phyloP scores from a whole-genome alignment of 2,888 invertebrate genomes.

The Epistrophe grossulariae region DNA sequence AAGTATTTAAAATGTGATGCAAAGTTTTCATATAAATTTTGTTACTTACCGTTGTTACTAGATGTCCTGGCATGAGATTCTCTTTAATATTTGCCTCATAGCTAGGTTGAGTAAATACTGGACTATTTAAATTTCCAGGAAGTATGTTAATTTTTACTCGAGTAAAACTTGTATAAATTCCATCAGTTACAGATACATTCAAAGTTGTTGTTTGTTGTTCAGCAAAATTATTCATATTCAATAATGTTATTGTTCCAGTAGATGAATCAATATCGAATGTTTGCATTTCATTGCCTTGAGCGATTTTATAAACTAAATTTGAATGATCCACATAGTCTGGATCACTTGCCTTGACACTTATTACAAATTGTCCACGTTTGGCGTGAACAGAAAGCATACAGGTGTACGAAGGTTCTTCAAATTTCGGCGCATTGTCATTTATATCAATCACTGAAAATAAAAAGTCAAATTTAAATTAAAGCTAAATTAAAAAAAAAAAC shows the following conservation, averaged over 20 bases:
- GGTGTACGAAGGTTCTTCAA: constrained; percentile 92
- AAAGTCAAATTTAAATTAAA: constrained; percentile 16
- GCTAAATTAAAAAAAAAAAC: neutral
- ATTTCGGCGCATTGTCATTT: constrained; percentile 95
- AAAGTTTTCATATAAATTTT: neutral
- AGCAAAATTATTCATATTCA: constrained; percentile 90
- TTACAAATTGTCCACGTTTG: constrained; percentile 93
- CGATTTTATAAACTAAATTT: constrained; percentile 91
- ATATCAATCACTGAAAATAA: constrained; percentile 89
- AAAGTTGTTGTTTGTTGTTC: constrained; percentile 87
- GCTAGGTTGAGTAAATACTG: constrained; percentile 90
- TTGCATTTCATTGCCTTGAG: constrained; percentile 91
- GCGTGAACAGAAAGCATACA: constrained; percentile 92
- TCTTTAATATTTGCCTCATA: constrained; percentile 93
- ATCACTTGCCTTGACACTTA: constrained; percentile 94
- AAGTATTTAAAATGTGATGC: neutral
- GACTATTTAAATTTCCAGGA: constrained; percentile 91
- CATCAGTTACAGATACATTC: constrained; percentile 97
- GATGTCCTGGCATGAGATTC: constrained; percentile 90
- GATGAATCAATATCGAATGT: constrained; percentile 88
- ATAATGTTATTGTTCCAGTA: constrained; percentile 87
- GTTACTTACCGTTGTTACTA: constrained; percentile 87
- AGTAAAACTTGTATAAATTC: constrained; percentile 95
- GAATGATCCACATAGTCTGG: constrained; percentile 91
- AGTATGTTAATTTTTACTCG: constrained; percentile 91